Base-by-base conservation (phyloP, 2,888 invertebrate species). In the Molanna angustata region DNA sequence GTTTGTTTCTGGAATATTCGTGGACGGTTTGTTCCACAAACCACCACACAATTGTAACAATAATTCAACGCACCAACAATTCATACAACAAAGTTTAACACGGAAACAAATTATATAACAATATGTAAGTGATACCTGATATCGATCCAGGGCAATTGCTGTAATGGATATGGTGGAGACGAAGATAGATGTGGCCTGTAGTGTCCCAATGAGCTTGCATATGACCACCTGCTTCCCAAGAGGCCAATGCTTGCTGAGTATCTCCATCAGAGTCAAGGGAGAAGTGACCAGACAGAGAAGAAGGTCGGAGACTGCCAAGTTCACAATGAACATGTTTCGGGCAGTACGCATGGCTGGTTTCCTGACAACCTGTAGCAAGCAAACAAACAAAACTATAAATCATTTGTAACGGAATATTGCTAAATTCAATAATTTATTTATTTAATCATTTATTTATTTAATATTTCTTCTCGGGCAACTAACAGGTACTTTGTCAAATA, bases 81-180 rank as follows among this genome's bases (percentile, higher is more conserved):
- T 11, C 27, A 7, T 27, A 27, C 27, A 27, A 27, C 27, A 27
- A 11, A 7, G 27, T 7, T 7, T 6, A 11, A 11, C 11, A 27
- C 7, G 11, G 6, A 11, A 27, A 27, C 11, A 27, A 27, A 27
- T 6, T 27, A 27, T 27, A 6, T 27, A 27, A 35, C 6, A 35
- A 35, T 11, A 35, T 27, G 11, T 13, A 16, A 16, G 9, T 20
- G 6, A 33, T 27, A 86, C 86, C 80, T 89, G 88, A 71, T 90
- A 90, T 72, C 90, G 78, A 66, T 90, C 90, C 67, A 90, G 74
- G 19, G 90, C 88, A 61, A 95, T 95, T 6, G 94, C 94, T 2
- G 94, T 92, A 62, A 95, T 95, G 60, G 92, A 90, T 66, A 95
- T 90, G 1, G 94, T 94, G 0, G 94, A 94, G 0, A 95, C 93